These are phyloP conservation scores for Epiblema foenella DNA, from an alignment of 2,888 invertebrate species.

Conservation along the genomic window DNA sequence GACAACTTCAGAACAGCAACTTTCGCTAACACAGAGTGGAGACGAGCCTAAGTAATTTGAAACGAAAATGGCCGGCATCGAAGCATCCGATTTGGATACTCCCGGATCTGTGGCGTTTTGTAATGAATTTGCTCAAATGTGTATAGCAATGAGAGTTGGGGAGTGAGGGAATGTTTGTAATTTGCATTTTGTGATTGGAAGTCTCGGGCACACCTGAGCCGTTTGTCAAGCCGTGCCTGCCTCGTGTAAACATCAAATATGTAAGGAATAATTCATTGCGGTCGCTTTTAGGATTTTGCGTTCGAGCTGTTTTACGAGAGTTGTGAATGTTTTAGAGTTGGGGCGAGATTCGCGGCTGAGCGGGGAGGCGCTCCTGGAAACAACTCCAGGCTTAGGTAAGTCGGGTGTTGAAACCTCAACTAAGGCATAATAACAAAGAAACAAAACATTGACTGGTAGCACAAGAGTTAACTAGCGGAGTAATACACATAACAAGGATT, in stretches of 20 bases:
- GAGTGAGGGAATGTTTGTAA: conserved; percentile 57
- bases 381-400: neutral
- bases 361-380: neutral
- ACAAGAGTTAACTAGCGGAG: too few species aligned
- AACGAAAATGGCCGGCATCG: conserved; percentile 11
- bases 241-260: conserved; percentile 64
- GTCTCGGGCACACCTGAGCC: conserved; percentile 61
- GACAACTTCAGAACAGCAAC: conserved; percentile 45
- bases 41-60: conserved; percentile 44
- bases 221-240: conserved; percentile 56
- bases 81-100: neutral
- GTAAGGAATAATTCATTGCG: conserved; percentile 59
- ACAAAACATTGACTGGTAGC: too few species aligned
- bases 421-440: neutral
- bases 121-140: conserved; percentile 57
- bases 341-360: conserved; percentile 8
- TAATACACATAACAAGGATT: too few species aligned
- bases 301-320: conserved; percentile 56
- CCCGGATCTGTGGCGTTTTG: conserved; percentile 34
- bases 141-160: conserved; percentile 54
- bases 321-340: conserved; percentile 47
- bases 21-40: conserved; percentile 26
- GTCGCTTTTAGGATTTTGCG: conserved; percentile 49
- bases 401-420: neutral
- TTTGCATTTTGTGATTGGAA: conserved; percentile 68